These are phyloP conservation scores for Drosophila carrolli DNA, from an alignment of 1,140 invertebrate species.

Conservation along the genomic window DNA sequence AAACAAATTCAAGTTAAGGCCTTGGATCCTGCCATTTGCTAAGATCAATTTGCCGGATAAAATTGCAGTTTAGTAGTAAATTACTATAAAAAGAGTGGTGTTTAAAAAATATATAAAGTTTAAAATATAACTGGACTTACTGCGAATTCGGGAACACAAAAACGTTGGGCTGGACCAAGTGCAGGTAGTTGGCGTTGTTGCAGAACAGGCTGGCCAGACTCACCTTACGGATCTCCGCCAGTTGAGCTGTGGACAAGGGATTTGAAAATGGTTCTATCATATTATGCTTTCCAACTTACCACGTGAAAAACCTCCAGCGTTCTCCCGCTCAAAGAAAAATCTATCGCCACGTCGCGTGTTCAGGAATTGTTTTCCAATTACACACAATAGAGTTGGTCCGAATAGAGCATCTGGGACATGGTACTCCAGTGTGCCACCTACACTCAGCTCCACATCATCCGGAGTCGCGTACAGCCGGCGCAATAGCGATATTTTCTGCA, in stretches of 20 bases:
- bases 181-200: constrained; percentile 91
- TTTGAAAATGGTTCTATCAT: not conserved
- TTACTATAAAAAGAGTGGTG: constrained; percentile 61
- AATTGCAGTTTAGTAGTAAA: constrained; percentile 86
- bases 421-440: constrained; percentile 92
- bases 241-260: constrained; percentile 88
- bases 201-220: constrained; percentile 93
- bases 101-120: not conserved
- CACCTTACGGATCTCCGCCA: constrained; percentile 93
- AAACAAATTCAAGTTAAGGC: constrained; percentile 26
- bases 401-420: constrained; percentile 90
- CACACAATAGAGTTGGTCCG: constrained; percentile 96
- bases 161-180: constrained; percentile 89
- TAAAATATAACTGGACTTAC: constrained; percentile 33
- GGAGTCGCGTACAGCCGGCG: constrained; percentile 83
- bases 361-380: constrained; percentile 94
- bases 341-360: constrained; percentile 92
- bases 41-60: constrained; percentile 88
- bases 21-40: constrained; percentile 86
- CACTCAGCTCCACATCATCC: constrained; percentile 95
- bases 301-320: constrained; percentile 88
- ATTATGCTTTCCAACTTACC: constrained; percentile 85
- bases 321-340: constrained; percentile 92
- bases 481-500: constrained; percentile 67
- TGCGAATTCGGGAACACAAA: constrained; percentile 85